Conservation (phyloP, 1,140 invertebrate genomes). For the Octopus bimaculoides region DNA sequence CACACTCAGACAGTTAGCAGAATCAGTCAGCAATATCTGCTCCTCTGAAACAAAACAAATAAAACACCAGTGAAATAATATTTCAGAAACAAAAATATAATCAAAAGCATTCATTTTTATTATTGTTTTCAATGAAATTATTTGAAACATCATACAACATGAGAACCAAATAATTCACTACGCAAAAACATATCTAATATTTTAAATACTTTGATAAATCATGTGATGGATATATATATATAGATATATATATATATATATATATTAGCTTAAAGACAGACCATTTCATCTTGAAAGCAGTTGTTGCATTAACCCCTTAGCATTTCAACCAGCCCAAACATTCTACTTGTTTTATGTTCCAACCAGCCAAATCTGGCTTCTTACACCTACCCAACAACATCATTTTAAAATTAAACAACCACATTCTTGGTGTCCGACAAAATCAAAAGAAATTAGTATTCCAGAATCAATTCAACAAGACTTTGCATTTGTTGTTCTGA, state of each 20-base stretch:
- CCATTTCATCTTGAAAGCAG: too few relatives aligned
- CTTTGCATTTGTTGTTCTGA: background rate
- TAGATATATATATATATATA: too few relatives aligned
- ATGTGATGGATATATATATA: too few relatives aligned
- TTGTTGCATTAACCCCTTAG: too few relatives aligned
- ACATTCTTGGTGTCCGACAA: background rate
- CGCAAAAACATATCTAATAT: background rate
- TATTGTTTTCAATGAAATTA: background rate
- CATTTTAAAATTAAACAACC: too few relatives aligned
- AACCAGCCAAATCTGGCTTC: too few relatives aligned
- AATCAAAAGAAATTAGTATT: background rate
- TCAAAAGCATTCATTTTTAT: background rate
- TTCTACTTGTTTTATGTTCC: too few relatives aligned
- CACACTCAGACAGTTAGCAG: constrained; percentile 84
- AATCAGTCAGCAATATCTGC: constrained; percentile 88
- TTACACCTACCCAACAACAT: too few relatives aligned
- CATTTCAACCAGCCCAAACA: too few relatives aligned
- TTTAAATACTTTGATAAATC: too few relatives aligned
- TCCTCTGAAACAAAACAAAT: constrained; percentile 63
- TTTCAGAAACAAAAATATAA: background rate
- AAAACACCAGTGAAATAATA: background rate
- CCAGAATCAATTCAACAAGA: too few relatives aligned
- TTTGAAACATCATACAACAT: background rate
- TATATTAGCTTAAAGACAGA: too few relatives aligned
- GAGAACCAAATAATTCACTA: background rate